Conservation (phyloP, 2,113 vertebrate species). For the Toxotes chatareus region DNA sequence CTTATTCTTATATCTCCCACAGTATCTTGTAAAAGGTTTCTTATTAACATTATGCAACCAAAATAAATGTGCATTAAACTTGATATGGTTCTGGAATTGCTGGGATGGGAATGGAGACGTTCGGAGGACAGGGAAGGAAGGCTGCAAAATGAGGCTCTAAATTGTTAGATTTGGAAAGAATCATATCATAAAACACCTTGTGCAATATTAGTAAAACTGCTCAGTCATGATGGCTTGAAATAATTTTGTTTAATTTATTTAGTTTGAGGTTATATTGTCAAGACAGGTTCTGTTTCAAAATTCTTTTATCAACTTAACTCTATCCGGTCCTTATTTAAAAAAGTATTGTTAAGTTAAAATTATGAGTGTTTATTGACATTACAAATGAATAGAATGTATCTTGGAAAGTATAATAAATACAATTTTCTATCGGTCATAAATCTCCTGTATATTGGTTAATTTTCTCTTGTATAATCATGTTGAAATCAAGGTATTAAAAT, state of each 20-base stretch:
- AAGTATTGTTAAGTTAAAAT: conserved; percentile 85
- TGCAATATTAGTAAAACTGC: conserved; percentile 85
- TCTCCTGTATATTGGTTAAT: conserved; percentile 85
- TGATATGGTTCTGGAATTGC: conserved; percentile 79
- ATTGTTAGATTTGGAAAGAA: conserved; percentile 72
- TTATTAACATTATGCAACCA: conserved; percentile 88
- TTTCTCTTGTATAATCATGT: conserved; percentile 84
- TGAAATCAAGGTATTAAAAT: conserved; percentile 83
- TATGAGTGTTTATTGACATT: conserved; percentile 85
- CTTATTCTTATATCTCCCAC: conserved; percentile 83
- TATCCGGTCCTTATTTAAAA: conserved; percentile 83
- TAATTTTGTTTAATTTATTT: conserved; percentile 79
- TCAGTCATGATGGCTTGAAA: conserved; percentile 81
- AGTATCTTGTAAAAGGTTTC: conserved; percentile 85
- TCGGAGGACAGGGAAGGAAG: neutral
- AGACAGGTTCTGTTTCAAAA: conserved; percentile 71
- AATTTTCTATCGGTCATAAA: conserved; percentile 84
- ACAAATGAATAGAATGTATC: conserved; percentile 87
- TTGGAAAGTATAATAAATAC: conserved; percentile 87
- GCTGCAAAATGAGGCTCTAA: conserved; percentile 53
- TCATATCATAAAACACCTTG: conserved; percentile 79
- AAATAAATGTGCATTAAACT: conserved; percentile 89
- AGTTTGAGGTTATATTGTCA: conserved; percentile 80
- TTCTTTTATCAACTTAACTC: conserved; percentile 77
- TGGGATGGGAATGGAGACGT: conserved; percentile 47